A percentile compares a stretch with the other conserved stretches of the same genome.
Evolutionary conservation across 2,797 vertebrate genomes (phyloP).

Genomic region (Menidia menidia): DNA sequence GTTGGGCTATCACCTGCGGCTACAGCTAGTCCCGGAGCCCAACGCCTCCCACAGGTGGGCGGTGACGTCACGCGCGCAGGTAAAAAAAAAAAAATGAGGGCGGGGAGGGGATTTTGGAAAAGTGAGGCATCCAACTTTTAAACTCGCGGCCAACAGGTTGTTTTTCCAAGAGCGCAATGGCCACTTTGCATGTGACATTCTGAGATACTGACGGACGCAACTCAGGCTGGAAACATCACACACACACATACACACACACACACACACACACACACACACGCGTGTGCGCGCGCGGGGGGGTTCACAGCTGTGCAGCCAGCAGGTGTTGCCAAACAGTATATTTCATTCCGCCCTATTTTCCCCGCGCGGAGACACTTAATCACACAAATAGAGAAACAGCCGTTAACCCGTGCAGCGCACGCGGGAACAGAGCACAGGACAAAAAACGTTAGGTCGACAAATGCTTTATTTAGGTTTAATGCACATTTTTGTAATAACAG

Average conservation of each 20-base stretch:
- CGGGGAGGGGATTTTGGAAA: not conserved
- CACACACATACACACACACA: not conserved
- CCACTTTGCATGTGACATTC: too few relatives aligned
- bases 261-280: too few relatives aligned
- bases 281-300: constrained; percentile 5
- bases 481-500: constrained; percentile 3
- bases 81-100: constrained; percentile 13
- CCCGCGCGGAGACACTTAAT: constrained; percentile 67
- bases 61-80: constrained; percentile 76
- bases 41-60: constrained; percentile 80
- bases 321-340: constrained; percentile 67
- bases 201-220: too few relatives aligned
- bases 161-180: not conserved
- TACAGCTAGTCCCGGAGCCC: constrained; percentile 76
- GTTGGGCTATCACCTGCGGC: constrained; percentile 82
- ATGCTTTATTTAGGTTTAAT: constrained; percentile 39
- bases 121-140: not conserved
- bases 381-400: constrained; percentile 48
- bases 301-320: constrained; percentile 65
- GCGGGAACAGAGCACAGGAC: constrained; percentile 25
- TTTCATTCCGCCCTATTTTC: constrained; percentile 81
- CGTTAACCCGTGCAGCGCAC: not conserved
- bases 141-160: not conserved
- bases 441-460: constrained; percentile 8
- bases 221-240: not conserved